Conservation (phyloP, 2,113 vertebrate species). For the Larimichthys crocea region DNA sequence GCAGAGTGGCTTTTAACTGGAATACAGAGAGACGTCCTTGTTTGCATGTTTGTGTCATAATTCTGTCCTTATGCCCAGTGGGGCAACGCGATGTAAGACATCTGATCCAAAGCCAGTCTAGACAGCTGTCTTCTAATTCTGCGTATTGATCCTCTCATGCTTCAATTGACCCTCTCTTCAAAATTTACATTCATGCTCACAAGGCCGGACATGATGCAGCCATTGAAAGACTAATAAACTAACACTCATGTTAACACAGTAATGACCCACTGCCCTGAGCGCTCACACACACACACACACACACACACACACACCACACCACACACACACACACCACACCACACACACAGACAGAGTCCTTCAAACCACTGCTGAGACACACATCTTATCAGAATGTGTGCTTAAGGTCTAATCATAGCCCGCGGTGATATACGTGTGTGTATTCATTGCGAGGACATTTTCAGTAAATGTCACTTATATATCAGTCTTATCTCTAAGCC, state of each 20-base stretch:
- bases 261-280: constrained; percentile 58
- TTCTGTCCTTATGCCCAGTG: constrained; percentile 38
- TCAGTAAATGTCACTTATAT: constrained; percentile 79
- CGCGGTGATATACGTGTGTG: constrained; percentile 36
- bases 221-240: constrained; percentile 53
- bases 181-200: constrained; percentile 60
- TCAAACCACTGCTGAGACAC: constrained; percentile 22
- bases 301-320: constrained; percentile 35
- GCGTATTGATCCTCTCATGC: constrained; percentile 65
- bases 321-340: no score
- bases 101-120: constrained; percentile 66
- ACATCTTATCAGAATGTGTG: constrained; percentile 48
- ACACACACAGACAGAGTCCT: constrained; percentile 17
- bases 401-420: constrained; percentile 62
- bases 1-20: constrained; percentile 67
- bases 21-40: constrained; percentile 52
- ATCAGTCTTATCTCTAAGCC: constrained; percentile 77
- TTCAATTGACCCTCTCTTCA: constrained; percentile 65
- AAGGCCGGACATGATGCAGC: constrained; percentile 47
- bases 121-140: constrained; percentile 66
- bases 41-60: constrained; percentile 59
- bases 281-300: constrained; percentile 12
- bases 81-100: constrained; percentile 66
- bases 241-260: constrained; percentile 41
- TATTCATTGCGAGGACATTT: constrained; percentile 75